Evolutionary conservation across 1,140 invertebrate genomes (phyloP), one percentile per base, ranked within the genome.

Genomic region (Drosophila pseudoananassae): DNA sequence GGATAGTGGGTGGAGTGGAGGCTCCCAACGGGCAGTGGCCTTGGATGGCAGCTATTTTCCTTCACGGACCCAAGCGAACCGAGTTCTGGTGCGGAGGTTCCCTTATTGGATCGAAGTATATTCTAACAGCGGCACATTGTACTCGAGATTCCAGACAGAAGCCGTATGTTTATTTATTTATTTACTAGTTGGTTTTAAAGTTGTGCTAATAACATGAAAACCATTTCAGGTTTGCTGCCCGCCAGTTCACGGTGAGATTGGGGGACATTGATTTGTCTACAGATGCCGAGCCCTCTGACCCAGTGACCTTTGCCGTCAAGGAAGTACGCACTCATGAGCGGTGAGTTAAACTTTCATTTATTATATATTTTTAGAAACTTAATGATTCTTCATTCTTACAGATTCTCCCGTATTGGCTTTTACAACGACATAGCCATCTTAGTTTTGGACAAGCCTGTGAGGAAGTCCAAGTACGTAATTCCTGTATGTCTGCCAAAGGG

Each of bases 71-170:
- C 27, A 94, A 96, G 70, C 94, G 96, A 14, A 96, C 96, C 0
- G 97, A 98, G 92, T 98, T 98, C 92, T 98, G 97, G 96, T 98
- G 98, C 82, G 98, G 97, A 0, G 98, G 97, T 2, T 97, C 97
- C 0, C 92, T 99, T 6, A 96, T 99, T 31, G 95, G 95, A 8
- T 92, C 94, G 10, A 93, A 94, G 58, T 96, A 98, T 83, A 94
- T 98, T 25, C 93, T 98, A 0, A 98, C 98, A 0, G 97, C 97
- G 1, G 97, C 97, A 12, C 98, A 99, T 94, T 98, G 97, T 89
- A 98, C 96, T 1, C 94, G 96, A 74, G 97, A 98, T 91, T 95
- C 96, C 1, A 94, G 96, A 65, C 97, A 98, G 88, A 95, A 95
- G 92, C 96, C 96, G 97, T 98, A 93, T 95, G 95, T 65, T 8